phyloP scores from a whole-genome alignment of 2,113 vertebrate genomes.

The Chionomys nivalis region DNA sequence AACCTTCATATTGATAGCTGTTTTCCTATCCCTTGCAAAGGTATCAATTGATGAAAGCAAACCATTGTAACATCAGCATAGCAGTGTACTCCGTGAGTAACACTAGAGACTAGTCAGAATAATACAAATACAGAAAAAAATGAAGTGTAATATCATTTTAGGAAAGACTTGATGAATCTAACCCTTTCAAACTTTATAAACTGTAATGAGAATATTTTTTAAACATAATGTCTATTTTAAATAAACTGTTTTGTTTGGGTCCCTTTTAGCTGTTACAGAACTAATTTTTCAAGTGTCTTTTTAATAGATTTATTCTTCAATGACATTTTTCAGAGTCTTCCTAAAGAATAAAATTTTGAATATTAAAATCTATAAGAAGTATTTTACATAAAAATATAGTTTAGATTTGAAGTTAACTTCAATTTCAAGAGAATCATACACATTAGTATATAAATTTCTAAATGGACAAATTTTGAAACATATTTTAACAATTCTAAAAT shows the following conservation, averaged over 20 bases:
- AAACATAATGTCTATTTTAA: neutral
- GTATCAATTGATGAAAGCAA: neutral
- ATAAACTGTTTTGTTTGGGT: neutral
- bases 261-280: neutral
- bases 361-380: neutral
- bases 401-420: neutral
- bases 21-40: neutral
- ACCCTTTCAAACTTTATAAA: neutral
- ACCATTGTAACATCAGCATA: neutral
- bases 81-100: neutral
- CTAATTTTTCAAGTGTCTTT: neutral
- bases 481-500: neutral
- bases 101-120: neutral
- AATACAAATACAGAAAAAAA: neutral
- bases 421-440: neutral
- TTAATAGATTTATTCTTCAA: constrained; percentile 1
- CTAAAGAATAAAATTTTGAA: neutral
- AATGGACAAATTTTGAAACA: neutral
- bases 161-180: neutral
- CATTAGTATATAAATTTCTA: neutral
- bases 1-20: neutral
- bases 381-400: neutral
- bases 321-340: neutral
- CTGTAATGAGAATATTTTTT: neutral
- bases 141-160: neutral